Base-by-base conservation (phyloP, 2,888 invertebrate genomes). In the Nomada goodeniana region DNA sequence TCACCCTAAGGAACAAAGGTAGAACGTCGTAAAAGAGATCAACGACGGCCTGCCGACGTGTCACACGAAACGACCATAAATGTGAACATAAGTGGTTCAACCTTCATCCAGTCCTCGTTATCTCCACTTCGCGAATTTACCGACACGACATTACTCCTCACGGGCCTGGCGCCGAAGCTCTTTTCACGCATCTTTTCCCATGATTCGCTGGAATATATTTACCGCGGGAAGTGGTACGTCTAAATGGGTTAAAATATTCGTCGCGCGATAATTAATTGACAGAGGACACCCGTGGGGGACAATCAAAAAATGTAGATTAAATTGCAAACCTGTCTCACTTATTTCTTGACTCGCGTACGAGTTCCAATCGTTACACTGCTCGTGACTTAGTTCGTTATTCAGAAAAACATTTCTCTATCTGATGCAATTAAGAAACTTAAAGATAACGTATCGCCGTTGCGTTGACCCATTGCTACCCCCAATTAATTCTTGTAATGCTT, bases 41-140 rank as follows among this genome's bases (percentile, higher is more conserved):
- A 76, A 70, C 60, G 61, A 67, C 77, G 57, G 42, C 61, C 59
- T 63, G 72, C 36, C 55, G 29, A 76, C 76, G 64, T 64, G 60
- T 69, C 76, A 77, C 60, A 44, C 52, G 69, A 47, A 79, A 73
- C 76, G 71, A 53, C 76, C 76, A 80, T 80, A 84, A 83, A 81
- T 77, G 65, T 74, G 71, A 77, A 68, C 80, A 68, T 75, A 77
- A 80, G 74, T 75, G 74, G 71, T 60, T 75, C 67, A 83, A 81
- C 57, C 63, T 83, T 83, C 80, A 64, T 74, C 81, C 80, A 50
- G 47, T 52, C 67, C 76, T 84, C 72, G 71, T 84, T 84, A 80
- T 63, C 74, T 68, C 10, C 71, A 59, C 69, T 60, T 77, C 57
- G 63, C 67, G 68, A 82, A 77, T 83, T 69, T 55, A 64, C 59